phyloP scores from a whole-genome alignment of 2,797 vertebrate genomes.

The Nasua narica region DNA sequence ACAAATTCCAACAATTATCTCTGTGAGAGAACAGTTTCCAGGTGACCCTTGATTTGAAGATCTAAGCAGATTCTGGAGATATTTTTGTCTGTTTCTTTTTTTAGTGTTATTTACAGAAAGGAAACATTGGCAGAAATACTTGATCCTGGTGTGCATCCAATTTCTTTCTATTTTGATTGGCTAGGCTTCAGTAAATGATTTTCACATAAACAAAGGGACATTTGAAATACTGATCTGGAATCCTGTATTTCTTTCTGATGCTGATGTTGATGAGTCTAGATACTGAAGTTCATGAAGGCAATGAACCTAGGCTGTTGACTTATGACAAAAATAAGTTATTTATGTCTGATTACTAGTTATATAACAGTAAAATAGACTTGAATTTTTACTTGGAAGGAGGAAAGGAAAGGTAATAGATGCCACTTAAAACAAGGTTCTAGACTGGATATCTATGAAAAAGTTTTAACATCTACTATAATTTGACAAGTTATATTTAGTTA shows the following conservation, averaged over 20 bases:
- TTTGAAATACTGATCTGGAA: constrained; percentile 50
- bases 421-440: neutral
- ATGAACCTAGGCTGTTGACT: neutral
- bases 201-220: constrained; percentile 73
- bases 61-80: neutral
- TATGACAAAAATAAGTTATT: neutral
- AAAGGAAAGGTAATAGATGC: neutral
- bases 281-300: constrained; percentile 40
- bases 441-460: neutral
- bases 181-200: constrained; percentile 71
- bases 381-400: neutral
- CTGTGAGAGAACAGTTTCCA: neutral
- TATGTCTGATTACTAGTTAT: neutral
- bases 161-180: constrained; percentile 75
- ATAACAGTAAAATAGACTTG: neutral
- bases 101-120: constrained; percentile 61
- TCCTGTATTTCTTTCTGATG: constrained; percentile 50
- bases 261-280: constrained; percentile 44
- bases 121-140: constrained; percentile 65
- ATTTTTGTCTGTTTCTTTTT: constrained; percentile 45
- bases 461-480: neutral
- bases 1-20: neutral
- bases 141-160: constrained; percentile 59
- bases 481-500: neutral
- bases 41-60: neutral